Evolutionary conservation across 2,797 vertebrate genomes (phyloP).

Genomic region (Helarctos malayanus): DNA sequence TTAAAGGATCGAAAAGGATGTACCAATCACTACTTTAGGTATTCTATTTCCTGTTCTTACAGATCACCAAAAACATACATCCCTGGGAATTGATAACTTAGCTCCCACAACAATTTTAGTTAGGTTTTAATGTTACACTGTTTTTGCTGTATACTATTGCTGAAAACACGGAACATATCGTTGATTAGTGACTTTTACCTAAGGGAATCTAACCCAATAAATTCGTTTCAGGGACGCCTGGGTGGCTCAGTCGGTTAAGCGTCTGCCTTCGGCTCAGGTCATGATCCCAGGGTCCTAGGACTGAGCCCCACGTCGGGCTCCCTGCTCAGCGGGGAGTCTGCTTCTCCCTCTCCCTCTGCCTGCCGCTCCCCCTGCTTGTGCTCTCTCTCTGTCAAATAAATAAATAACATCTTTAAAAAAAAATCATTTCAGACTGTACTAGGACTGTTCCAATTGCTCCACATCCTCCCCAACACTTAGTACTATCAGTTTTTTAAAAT

Average conservation of each 20-base stretch:
- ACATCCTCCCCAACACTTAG: neutral
- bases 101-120: conserved; percentile 11
- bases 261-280: too few relatives aligned
- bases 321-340: too few relatives aligned
- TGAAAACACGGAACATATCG: conserved; percentile 22
- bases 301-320: too few relatives aligned
- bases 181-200: conserved; percentile 54
- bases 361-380: too few relatives aligned
- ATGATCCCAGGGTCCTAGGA: too few relatives aligned
- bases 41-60: neutral
- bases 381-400: too few relatives aligned
- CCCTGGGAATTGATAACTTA: neutral
- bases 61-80: conserved; percentile 34
- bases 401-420: too few relatives aligned
- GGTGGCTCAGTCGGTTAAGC: too few relatives aligned
- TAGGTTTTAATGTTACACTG: conserved; percentile 20
- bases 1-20: conserved; percentile 18
- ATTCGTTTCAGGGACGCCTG: conserved; percentile 1
- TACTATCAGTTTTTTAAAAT: neutral
- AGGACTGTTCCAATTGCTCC: neutral
- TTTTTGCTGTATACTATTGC: neutral
- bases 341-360: too few relatives aligned
- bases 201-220: conserved; percentile 29
- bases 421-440: conserved; percentile 47
- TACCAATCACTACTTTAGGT: conserved; percentile 24